phyloP scores from a whole-genome alignment of 2,888 invertebrate species.

The Eupithecia subfuscata region DNA sequence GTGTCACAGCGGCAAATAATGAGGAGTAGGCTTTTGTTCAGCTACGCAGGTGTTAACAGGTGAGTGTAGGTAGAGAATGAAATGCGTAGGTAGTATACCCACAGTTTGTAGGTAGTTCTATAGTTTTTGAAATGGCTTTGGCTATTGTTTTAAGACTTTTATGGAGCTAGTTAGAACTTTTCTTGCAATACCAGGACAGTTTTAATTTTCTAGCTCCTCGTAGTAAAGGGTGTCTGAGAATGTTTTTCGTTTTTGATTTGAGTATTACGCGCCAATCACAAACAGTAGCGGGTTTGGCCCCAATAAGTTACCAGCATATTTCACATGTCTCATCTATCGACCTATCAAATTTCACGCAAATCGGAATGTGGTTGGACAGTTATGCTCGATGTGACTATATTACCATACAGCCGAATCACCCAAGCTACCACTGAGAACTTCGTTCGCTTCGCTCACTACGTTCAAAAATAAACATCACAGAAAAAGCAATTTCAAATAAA shows the following conservation, averaged over 20 bases:
- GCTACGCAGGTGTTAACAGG: slow-evolving; percentile 1
- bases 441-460: too few species aligned
- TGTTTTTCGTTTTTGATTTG: too few species aligned
- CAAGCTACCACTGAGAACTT: too few species aligned
- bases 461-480: not conserved
- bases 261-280: too few species aligned
- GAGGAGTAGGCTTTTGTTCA: slow-evolving; percentile 21
- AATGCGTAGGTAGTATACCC: not conserved
- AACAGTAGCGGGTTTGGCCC: too few species aligned
- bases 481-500: slow-evolving; percentile 20
- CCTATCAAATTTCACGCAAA: too few species aligned
- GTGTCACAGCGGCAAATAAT: slow-evolving; percentile 55
- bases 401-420: too few species aligned
- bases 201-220: not conserved
- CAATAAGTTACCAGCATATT: too few species aligned
- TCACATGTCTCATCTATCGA: too few species aligned
- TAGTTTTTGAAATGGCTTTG: not conserved
- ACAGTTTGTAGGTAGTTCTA: not conserved
- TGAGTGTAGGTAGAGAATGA: not conserved
- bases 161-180: not conserved
- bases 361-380: too few species aligned
- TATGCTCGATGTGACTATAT: too few species aligned
- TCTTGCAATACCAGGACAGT: not conserved
- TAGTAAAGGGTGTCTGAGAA: too few species aligned
- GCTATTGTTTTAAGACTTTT: not conserved